These are phyloP conservation scores for Scatophagus argus DNA, from an alignment of 2,113 vertebrate genomes.

Conservation along the genomic window DNA sequence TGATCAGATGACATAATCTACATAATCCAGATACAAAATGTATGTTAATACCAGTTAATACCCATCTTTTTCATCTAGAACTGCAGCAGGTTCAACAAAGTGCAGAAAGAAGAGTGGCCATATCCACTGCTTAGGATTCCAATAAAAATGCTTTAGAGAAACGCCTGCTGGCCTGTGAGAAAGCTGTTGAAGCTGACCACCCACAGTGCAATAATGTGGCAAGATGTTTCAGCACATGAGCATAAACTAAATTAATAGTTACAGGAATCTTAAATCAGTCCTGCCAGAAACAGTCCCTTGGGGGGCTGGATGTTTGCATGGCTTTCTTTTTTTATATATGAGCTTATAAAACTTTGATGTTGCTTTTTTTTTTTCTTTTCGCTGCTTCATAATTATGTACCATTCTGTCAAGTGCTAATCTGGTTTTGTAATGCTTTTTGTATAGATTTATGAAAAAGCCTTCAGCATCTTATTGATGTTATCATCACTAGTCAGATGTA, in stretches of 20 bases:
- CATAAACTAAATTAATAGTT: conserved; percentile 57
- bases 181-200: conserved; percentile 34
- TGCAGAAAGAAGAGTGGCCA: neutral
- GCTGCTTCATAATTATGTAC: conserved; percentile 23
- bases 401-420: conserved; percentile 22
- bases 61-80: neutral
- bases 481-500: conserved; percentile 19
- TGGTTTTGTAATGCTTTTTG: conserved; percentile 48
- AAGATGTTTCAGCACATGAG: conserved; percentile 47
- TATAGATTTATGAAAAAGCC: conserved; percentile 41
- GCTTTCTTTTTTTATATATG: conserved; percentile 49
- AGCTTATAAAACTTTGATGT: conserved; percentile 45
- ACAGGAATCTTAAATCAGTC: conserved; percentile 46
- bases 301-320: conserved; percentile 44
- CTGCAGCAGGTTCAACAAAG: conserved; percentile 8
- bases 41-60: neutral
- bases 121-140: neutral
- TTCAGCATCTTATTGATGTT: conserved; percentile 25
- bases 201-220: conserved; percentile 43
- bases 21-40: neutral
- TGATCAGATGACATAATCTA: neutral
- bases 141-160: conserved; percentile 3
- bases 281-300: conserved; percentile 35
- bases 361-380: conserved; percentile 17
- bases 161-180: conserved; percentile 8